Evolutionary conservation across 2,113 vertebrate genomes (phyloP).

Genomic region (Zosterops hypoxanthus): DNA sequence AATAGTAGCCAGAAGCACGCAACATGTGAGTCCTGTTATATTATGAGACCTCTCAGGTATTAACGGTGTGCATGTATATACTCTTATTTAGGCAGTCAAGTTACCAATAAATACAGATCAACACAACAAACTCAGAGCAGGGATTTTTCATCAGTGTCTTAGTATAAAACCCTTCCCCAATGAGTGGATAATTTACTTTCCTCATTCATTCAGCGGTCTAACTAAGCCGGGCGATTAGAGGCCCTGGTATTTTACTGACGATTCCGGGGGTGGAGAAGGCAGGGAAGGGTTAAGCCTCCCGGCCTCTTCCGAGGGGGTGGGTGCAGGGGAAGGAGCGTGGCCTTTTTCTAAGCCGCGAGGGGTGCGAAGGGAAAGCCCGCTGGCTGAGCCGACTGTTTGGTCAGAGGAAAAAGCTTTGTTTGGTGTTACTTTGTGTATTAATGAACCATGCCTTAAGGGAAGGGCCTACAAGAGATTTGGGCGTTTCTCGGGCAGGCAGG

Average conservation of each 20-base stretch:
- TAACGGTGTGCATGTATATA: background rate
- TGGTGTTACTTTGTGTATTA: conserved; percentile 6
- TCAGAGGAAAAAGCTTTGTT: background rate
- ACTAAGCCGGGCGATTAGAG: background rate
- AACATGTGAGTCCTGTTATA: background rate
- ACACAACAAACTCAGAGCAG: background rate
- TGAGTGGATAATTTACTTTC: background rate
- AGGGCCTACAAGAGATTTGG: conserved; percentile 12
- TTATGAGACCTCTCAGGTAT: background rate
- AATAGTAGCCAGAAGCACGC: background rate
- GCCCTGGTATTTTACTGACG: background rate
- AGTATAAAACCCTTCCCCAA: background rate
- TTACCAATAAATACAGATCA: background rate
- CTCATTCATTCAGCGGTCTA: background rate
- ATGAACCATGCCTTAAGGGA: background rate
- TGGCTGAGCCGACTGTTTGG: background rate
- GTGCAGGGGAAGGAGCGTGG: background rate
- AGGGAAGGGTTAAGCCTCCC: conserved; percentile 29
- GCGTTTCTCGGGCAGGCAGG: background rate
- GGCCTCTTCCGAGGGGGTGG: background rate
- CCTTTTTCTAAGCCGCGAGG: background rate
- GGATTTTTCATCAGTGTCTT: background rate
- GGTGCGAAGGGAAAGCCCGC: background rate
- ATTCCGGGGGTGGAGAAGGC: background rate
- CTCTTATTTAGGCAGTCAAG: background rate